Conservation (phyloP, 2,888 invertebrate genomes). For the Orthonevra nobilis region DNA sequence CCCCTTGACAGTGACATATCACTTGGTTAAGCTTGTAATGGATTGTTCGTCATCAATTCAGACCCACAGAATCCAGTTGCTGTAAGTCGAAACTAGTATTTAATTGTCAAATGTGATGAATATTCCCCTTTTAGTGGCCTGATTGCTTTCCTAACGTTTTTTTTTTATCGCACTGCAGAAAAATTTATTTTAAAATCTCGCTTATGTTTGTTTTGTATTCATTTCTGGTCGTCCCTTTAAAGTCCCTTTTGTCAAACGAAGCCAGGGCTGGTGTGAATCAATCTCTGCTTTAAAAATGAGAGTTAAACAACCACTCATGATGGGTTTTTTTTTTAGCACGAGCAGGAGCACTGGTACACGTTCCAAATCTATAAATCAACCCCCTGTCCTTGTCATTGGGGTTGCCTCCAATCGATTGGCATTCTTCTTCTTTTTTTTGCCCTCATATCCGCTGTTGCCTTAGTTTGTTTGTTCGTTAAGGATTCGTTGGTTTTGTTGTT, state of each 20-base stretch:
- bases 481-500: slow-evolving; percentile 37
- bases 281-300: slow-evolving; percentile 49
- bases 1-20: too few relatives aligned
- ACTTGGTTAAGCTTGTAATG: too few relatives aligned
- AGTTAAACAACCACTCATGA: slow-evolving; percentile 53
- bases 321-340: slow-evolving; percentile 23
- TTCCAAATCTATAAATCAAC: slow-evolving; percentile 63
- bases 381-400: slow-evolving; percentile 28
- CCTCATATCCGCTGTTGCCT: slow-evolving; percentile 37
- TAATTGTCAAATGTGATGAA: slow-evolving; percentile 60
- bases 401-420: slow-evolving; percentile 36
- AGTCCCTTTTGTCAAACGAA: not conserved
- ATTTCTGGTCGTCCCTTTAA: not conserved
- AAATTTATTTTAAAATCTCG: slow-evolving; percentile 53
- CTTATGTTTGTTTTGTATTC: not conserved
- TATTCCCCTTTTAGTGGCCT: slow-evolving; percentile 28
- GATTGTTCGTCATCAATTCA: too few relatives aligned
- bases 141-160: slow-evolving; percentile 52
- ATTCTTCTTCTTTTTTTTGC: slow-evolving; percentile 15
- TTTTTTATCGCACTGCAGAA: slow-evolving; percentile 27
- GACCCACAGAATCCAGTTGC: too few relatives aligned
- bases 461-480: slow-evolving; percentile 59
- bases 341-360: slow-evolving; percentile 23
- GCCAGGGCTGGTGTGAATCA: slow-evolving; percentile 32
- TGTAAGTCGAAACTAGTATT: not conserved